A percentile compares a stretch with the other conserved stretches of the same genome.
Evolutionary conservation across 2,888 invertebrate genomes (phyloP).

Genomic region (Cantharis rustica): DNA sequence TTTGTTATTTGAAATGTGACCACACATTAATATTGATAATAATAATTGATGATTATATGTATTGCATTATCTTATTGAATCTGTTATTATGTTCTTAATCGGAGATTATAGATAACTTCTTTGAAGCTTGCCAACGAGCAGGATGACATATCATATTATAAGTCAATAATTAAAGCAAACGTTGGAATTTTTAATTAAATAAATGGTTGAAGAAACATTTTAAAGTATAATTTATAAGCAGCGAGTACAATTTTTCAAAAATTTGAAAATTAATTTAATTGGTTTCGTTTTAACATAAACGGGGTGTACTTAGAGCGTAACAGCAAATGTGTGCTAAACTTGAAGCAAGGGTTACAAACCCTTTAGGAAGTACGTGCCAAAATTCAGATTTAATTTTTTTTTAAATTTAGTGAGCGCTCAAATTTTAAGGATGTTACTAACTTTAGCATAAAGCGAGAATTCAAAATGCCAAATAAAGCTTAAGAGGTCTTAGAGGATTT

Average conservation of each 20-base stretch:
- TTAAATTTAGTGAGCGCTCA: neutral
- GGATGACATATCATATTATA: slow-evolving; percentile 27
- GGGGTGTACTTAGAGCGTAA: neutral
- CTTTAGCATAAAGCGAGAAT: neutral
- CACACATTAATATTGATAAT: slow-evolving; percentile 30
- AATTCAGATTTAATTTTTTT: neutral
- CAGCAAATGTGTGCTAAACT: neutral
- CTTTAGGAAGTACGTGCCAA: neutral
- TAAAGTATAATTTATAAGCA: neutral
- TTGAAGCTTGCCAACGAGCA: slow-evolving; percentile 26
- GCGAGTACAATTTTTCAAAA: neutral
- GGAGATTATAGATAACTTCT: slow-evolving; percentile 24
- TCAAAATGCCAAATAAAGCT: neutral
- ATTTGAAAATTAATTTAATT: neutral
- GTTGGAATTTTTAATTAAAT: neutral
- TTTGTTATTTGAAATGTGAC: slow-evolving; percentile 12
- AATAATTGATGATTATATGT: slow-evolving; percentile 27
- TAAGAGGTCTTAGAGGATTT: neutral
- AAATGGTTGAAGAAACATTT: neutral
- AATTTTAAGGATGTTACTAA: neutral
- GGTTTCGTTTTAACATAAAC: neutral
- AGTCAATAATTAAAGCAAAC: slow-evolving; percentile 16
- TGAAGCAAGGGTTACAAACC: neutral
- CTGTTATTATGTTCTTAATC: slow-evolving; percentile 28
- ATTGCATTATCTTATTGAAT: slow-evolving; percentile 16